phyloP scores from a whole-genome alignment of 2,113 vertebrate species.

The Orycteropus afer region DNA sequence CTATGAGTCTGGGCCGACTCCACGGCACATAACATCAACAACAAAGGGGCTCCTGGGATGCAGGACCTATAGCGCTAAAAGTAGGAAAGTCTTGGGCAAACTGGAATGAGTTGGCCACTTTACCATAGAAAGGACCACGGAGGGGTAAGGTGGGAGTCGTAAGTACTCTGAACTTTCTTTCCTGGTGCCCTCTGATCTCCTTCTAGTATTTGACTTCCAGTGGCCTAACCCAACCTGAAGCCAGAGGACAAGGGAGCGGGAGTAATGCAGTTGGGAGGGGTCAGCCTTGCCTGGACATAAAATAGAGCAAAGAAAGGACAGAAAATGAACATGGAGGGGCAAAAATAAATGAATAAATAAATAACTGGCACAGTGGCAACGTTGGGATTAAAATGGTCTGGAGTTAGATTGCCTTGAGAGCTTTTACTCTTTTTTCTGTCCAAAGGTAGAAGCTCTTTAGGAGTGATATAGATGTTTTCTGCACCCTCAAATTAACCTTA shows the following conservation, averaged over 20 bases:
- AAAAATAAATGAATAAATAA: no score
- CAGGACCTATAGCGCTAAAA: not conserved
- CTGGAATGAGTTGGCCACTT: not conserved
- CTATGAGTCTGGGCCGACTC: no score
- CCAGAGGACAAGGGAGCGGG: not conserved
- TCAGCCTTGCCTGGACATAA: not conserved
- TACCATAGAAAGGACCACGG: not conserved
- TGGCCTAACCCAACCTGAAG: not conserved
- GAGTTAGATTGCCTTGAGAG: constrained; percentile 24
- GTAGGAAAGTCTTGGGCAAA: not conserved
- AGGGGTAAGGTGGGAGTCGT: not conserved
- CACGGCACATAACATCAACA: no score
- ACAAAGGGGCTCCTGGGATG: not conserved
- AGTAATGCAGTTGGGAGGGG: not conserved
- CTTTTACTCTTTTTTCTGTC: not conserved
- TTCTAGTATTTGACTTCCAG: not conserved
- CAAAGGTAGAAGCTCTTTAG: not conserved
- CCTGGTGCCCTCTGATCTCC: not conserved
- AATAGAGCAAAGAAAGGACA: not conserved
- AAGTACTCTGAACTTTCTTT: not conserved
- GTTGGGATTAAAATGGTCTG: not conserved
- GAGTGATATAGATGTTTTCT: not conserved
- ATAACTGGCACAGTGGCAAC: not conserved
- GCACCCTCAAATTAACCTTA: constrained; percentile 8
- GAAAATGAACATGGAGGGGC: not conserved